Base-by-base conservation (phyloP, 2,113 vertebrate genomes). In the Vidua chalybeata region DNA sequence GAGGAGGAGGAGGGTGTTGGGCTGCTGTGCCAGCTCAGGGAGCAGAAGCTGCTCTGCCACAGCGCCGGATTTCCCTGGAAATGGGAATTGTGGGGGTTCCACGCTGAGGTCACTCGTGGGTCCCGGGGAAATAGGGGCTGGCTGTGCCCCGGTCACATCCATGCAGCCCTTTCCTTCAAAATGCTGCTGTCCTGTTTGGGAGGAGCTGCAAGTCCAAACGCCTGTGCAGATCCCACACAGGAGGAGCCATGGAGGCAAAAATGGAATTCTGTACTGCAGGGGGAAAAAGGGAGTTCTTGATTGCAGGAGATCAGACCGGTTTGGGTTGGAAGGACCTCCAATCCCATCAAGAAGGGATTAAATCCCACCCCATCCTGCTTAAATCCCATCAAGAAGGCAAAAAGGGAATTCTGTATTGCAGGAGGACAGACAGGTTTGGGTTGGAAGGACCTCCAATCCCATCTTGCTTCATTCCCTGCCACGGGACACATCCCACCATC, bases 101-200 rank as follows among this genome's bases (percentile, higher is more conserved):
- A 7, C 0, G 0, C 9, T 9, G 35, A 54, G 15, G 8, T 11
- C 33, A 4, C 30, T 8, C 10, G 5, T 13, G 39, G 15, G 4
- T 72, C 30, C 55, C 1, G 1, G 27, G n/a, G 12, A 39, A 49
- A 9, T 0, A 3, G 62, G 27, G 58, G 66, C 48, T 45, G 24
- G 19, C 45, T 11, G 58, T 8, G 33, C n/a, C 30, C 26, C 11
- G 15, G 9, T n/a, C 33, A 41, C 33, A 14, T 8, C n/a, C 22
- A 1, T 4, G 37, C 33, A 68, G 66, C 33, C 13, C 12, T 26
- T 6, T 18, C 22, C 56, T 22, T n/a, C 21, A 8, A 43, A 39
- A 45, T 23, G 23, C 21, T 15, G 59, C 22, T 48, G 11, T 12
- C 13, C 51, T 13, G n/a, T 9, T 18, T 59, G 69, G 55, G 39